Evolutionary conservation across 1,140 invertebrate genomes (phyloP).

Genomic region (Lysiphlebus fabarum): DNA sequence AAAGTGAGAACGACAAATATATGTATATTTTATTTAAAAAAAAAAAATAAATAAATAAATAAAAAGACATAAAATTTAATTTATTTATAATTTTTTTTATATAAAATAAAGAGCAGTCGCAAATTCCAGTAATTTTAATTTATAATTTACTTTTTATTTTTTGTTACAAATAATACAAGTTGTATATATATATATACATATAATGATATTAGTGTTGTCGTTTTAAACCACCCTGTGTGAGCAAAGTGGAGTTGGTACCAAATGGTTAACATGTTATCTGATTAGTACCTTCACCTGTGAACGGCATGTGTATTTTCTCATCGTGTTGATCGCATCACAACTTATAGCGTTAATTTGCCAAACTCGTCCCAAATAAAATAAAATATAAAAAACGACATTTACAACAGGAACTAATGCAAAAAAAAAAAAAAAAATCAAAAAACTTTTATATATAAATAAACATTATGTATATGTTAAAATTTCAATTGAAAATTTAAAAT

Average conservation of each 20-base stretch:
- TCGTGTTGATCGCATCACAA: constrained; percentile 26
- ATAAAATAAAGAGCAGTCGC: too few species aligned
- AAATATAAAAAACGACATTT: background rate
- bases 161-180: too few species aligned
- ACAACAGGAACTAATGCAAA: background rate
- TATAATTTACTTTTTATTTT: too few species aligned
- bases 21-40: background rate
- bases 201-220: constrained; percentile 15
- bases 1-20: background rate
- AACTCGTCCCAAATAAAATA: constrained; percentile 6
- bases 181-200: background rate
- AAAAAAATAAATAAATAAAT: background rate
- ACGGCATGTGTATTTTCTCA: constrained; percentile 36
- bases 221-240: background rate
- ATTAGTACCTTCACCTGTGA: constrained; percentile 35
- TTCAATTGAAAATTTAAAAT: too few species aligned
- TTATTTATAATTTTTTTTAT: too few species aligned
- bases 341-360: constrained; percentile 34
- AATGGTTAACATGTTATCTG: constrained; percentile 30
- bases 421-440: too few species aligned
- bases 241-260: too few species aligned
- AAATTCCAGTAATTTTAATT: too few species aligned
- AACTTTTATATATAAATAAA: too few species aligned
- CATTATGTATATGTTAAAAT: too few species aligned
- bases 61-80: background rate